These are phyloP conservation scores for Mesitornis unicolor DNA, from an alignment of 2,113 vertebrate genomes.

Conservation along the genomic window DNA sequence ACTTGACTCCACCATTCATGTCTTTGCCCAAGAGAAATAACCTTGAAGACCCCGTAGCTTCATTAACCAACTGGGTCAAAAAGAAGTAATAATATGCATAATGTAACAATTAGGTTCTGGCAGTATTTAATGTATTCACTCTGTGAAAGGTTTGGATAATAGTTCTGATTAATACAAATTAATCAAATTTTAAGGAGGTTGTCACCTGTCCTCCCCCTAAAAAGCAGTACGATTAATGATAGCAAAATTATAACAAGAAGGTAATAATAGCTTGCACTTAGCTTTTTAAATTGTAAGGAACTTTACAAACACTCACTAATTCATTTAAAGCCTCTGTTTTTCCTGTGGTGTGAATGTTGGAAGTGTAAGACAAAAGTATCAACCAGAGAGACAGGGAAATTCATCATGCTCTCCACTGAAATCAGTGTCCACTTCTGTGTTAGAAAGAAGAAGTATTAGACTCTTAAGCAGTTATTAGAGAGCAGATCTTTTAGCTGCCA, in stretches of 20 bases:
- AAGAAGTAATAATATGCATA: neutral
- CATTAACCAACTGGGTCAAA: neutral
- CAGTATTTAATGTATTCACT: neutral
- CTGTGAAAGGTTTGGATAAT: neutral
- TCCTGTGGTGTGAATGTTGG: neutral
- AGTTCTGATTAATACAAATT: neutral
- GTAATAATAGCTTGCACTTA: neutral
- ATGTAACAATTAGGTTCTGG: neutral
- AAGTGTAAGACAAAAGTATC: neutral
- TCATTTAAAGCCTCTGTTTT: neutral
- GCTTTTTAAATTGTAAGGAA: neutral
- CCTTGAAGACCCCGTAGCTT: neutral
- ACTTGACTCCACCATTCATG: neutral
- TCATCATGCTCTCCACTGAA: neutral
- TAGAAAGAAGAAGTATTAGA: neutral
- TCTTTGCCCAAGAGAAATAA: neutral
- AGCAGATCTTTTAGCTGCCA: neutral
- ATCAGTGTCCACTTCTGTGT: neutral
- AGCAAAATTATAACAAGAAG: neutral
- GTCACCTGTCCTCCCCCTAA: constrained; percentile 19
- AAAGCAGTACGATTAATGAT: constrained; percentile 3
- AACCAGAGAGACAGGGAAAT: neutral
- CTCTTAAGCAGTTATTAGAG: neutral
- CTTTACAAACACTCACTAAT: neutral
- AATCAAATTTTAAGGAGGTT: neutral